Evolutionary conservation across 2,113 vertebrate species (phyloP).

Genomic region (Peromyscus californicus): DNA sequence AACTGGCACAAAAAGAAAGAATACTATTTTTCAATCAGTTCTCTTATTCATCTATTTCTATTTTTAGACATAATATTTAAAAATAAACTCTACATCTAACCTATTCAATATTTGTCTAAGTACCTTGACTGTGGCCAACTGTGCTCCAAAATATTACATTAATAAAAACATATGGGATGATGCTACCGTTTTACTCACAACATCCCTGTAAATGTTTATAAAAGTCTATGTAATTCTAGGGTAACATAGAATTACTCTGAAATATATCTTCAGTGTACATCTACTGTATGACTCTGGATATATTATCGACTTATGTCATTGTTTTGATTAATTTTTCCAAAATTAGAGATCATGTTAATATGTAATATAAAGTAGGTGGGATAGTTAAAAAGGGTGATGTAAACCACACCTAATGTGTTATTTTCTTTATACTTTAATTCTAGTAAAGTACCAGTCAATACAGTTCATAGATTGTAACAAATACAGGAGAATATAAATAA

Average conservation of each 20-base stretch:
- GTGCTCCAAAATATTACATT: background rate
- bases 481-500: constrained; percentile 29
- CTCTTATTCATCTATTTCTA: constrained; percentile 1
- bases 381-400: background rate
- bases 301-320: background rate
- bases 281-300: background rate
- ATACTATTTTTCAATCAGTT: constrained; percentile 23
- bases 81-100: background rate
- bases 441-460: background rate
- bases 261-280: background rate
- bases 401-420: background rate
- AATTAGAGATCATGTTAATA: background rate
- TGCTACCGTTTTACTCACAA: background rate
- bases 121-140: background rate
- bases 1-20: constrained; percentile 40
- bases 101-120: constrained; percentile 2
- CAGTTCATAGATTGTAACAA: background rate
- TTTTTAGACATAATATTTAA: background rate
- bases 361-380: background rate
- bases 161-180: background rate
- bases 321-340: constrained; percentile 16
- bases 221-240: background rate
- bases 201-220: background rate
- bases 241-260: constrained; percentile 10
- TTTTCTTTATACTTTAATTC: background rate